phyloP scores from a whole-genome alignment of 2,113 vertebrate genomes.

The Turdus rufiventris region DNA sequence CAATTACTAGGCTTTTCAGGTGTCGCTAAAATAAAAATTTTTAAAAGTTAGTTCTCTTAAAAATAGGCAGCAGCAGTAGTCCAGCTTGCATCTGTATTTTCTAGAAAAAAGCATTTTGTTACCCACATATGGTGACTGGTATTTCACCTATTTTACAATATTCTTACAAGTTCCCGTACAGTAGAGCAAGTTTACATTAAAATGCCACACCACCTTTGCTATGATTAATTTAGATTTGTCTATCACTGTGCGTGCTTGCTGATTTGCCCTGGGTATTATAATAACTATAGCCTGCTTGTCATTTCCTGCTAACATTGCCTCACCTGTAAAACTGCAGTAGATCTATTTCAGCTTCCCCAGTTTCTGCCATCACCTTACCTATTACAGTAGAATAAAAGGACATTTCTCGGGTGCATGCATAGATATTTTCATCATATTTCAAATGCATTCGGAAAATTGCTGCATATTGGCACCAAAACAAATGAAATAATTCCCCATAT shows the following conservation, averaged over 20 bases:
- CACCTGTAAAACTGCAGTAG: slow-evolving; percentile 69
- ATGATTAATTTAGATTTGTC: slow-evolving; percentile 77
- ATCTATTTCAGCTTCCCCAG: slow-evolving; percentile 46
- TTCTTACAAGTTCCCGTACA: slow-evolving; percentile 33
- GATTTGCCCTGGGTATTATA: slow-evolving; percentile 75
- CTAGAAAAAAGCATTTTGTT: slow-evolving; percentile 39
- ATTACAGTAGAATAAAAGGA: slow-evolving; percentile 58
- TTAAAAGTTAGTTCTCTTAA: not conserved
- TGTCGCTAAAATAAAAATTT: slow-evolving; percentile 36
- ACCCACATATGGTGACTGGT: not conserved
- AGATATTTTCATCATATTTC: slow-evolving; percentile 58
- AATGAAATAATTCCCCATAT: slow-evolving; percentile 20
- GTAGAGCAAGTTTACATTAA: slow-evolving; percentile 64
- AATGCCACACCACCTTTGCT: slow-evolving; percentile 64
- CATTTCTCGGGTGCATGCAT: slow-evolving; percentile 30
- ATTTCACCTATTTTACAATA: slow-evolving; percentile 37
- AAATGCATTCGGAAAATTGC: slow-evolving; percentile 15
- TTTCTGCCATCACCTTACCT: slow-evolving; percentile 39
- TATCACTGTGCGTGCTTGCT: slow-evolving; percentile 68
- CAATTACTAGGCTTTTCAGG: slow-evolving; percentile 40
- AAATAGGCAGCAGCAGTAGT: slow-evolving; percentile 8
- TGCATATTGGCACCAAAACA: slow-evolving; percentile 20
- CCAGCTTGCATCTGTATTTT: slow-evolving; percentile 11
- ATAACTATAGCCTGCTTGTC: slow-evolving; percentile 72
- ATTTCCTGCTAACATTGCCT: slow-evolving; percentile 56